Conservation (phyloP, 2,888 invertebrate genomes). For the Caenorhabditis imperialis region DNA sequence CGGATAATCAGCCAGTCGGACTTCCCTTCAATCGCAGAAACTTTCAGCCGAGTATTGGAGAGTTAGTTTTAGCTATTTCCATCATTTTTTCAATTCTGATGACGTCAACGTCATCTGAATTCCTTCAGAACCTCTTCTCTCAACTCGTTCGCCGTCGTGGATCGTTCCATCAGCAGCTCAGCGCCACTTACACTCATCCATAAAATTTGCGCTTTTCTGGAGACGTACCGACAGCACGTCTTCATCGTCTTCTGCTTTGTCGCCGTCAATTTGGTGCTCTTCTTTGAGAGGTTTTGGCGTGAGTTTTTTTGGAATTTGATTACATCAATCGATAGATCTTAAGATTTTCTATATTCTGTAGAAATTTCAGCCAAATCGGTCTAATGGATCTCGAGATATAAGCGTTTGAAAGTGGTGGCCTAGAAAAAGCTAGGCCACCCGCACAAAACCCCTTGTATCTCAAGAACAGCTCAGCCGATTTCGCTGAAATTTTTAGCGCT, state of each 20-base stretch:
- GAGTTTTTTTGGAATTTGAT: slow-evolving; percentile 81
- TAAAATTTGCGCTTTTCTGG: slow-evolving; percentile 85
- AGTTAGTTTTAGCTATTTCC: slow-evolving; percentile 53
- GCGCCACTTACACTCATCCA: slow-evolving; percentile 33
- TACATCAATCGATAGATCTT: no score
- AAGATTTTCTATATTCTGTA: slow-evolving; percentile 4
- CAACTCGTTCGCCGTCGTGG: slow-evolving; percentile 74
- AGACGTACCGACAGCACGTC: slow-evolving; percentile 93
- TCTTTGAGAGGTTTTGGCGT: slow-evolving; percentile 94
- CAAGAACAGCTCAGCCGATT: no score
- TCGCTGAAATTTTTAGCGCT: no score
- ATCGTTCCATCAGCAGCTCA: slow-evolving; percentile 22
- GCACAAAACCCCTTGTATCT: no score
- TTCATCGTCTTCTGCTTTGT: slow-evolving; percentile 95
- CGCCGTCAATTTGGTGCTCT: slow-evolving; percentile 92
- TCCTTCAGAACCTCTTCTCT: slow-evolving; percentile 74
- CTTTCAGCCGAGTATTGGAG: slow-evolving; percentile 62
- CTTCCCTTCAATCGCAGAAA: slow-evolving; percentile 54
- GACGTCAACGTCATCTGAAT: background rate
- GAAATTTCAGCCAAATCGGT: no score
- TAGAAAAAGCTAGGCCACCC: no score
- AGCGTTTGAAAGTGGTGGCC: no score
- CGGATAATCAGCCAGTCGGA: slow-evolving; percentile 72
- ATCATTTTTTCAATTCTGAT: background rate
- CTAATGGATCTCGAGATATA: no score